phyloP scores from a whole-genome alignment of 2,888 invertebrate species.

The Atethmia centrago region DNA sequence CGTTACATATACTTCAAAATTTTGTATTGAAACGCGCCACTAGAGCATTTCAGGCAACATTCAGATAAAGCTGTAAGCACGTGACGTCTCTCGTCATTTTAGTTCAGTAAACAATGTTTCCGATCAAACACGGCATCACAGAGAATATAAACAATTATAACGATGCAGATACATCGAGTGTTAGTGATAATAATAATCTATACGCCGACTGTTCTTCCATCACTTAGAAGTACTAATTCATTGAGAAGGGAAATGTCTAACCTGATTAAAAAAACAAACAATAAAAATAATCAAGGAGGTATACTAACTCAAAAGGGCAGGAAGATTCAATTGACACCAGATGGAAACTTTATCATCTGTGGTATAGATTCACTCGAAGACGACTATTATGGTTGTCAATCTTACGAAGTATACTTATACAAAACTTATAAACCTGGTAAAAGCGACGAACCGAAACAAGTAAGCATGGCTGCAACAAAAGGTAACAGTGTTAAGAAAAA shows the following conservation, averaged over 20 bases:
- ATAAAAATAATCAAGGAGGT: not conserved
- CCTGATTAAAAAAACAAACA: not conserved
- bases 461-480: not conserved
- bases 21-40: constrained; percentile 41
- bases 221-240: not conserved
- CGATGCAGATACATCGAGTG: constrained; percentile 31
- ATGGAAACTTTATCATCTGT: constrained; percentile 42
- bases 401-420: not conserved
- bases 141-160: constrained; percentile 31
- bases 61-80: constrained; percentile 29
- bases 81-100: constrained; percentile 3
- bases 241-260: not conserved
- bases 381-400: constrained; percentile 62
- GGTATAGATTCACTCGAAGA: constrained; percentile 69
- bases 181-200: constrained; percentile 27
- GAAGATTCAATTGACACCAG: constrained; percentile 22
- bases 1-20: not conserved
- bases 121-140: not conserved
- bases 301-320: constrained; percentile 13
- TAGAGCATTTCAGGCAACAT: constrained; percentile 45
- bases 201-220: not conserved
- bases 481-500: not conserved
- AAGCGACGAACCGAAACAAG: not conserved
- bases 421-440: not conserved
- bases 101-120: constrained; percentile 31